Evolutionary conservation across 2,888 invertebrate species (phyloP), one percentile per base, ranked within the genome.

Genomic region (Galerucella calmariensis): DNA sequence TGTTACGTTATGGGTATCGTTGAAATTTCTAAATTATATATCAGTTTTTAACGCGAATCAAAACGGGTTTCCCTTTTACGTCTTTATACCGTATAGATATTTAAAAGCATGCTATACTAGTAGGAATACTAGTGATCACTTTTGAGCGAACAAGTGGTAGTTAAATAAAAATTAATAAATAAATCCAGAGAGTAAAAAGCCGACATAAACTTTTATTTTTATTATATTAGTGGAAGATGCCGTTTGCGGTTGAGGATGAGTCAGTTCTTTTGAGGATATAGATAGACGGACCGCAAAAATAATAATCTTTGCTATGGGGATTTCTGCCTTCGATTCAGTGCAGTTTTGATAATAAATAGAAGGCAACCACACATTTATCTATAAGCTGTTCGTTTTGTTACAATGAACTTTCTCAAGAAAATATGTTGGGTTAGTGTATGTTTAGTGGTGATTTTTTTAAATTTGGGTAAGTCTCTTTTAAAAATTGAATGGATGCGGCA

Each of bases 21-120:
- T 6, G 35, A 8, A 8, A 9, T 41, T 41, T 41, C 35, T 41
- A 41, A 41, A 41, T 41, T 41, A 41, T 41, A 41, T 41, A 41
- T 8, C 1, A 41, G 6, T 41, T 41, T 41, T 41, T 41, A 24
- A 12, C 59, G 5, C 24, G 59, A 8, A 24, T 3, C 20, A 14
- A 53, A 59, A 24, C 59, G 59, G 59, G 59, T 59, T 59, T 59
- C 59, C 59, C 59, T 59, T 16, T 24, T 59, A 59, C 59, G 24
- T 59, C 59, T 59, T 59, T 24, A 20, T 41, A 41, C 5, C 35
- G 35, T 41, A 41, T 41, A 41, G 35, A 41, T 41, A 41, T 41
- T 41, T 41, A 41, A 41, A 41, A 41, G 35, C 35, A 9, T 8
- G 35, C 6, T 41, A 8, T 41, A 41, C 35, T 8, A 41, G 35